Conservation (phyloP, 1,140 invertebrate genomes). For the Conopomorpha cramerella region DNA sequence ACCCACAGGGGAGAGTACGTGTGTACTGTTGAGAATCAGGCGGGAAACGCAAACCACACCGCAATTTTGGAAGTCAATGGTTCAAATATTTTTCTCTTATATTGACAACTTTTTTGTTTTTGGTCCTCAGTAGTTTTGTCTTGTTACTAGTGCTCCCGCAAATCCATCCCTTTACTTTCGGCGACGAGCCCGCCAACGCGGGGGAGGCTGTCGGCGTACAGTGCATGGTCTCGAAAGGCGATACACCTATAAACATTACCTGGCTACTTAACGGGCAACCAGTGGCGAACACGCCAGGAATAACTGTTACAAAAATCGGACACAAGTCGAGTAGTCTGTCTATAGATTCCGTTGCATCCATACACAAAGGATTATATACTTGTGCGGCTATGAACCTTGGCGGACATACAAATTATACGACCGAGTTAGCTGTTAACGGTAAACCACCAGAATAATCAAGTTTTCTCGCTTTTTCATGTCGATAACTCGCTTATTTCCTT, state of each 20-base stretch:
- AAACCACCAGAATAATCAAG: conserved; percentile 12
- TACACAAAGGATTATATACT: conserved; percentile 74
- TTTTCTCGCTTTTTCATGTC: background rate
- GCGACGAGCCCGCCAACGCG: conserved; percentile 64
- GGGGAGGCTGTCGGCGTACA: conserved; percentile 64
- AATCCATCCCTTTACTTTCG: conserved; percentile 70
- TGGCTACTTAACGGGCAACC: conserved; percentile 66
- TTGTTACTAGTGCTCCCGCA: conserved; percentile 67
- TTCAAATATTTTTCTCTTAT: no score
- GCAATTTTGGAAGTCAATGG: conserved; percentile 67
- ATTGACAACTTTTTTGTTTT: no score
- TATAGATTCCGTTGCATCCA: conserved; percentile 71
- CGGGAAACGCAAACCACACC: conserved; percentile 64
- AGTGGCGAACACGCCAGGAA: conserved; percentile 44
- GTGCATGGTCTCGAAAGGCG: conserved; percentile 76
- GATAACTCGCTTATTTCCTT: background rate
- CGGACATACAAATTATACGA: conserved; percentile 66
- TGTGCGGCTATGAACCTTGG: conserved; percentile 71
- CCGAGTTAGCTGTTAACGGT: conserved; percentile 69
- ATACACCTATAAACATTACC: conserved; percentile 72
- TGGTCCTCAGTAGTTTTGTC: no score
- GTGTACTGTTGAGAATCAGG: conserved; percentile 69
- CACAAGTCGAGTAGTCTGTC: conserved; percentile 69
- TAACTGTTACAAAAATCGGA: conserved; percentile 61
- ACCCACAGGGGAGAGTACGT: conserved; percentile 73